Conservation (phyloP, 2,888 invertebrate species). For the Melinaea marsaeus region DNA sequence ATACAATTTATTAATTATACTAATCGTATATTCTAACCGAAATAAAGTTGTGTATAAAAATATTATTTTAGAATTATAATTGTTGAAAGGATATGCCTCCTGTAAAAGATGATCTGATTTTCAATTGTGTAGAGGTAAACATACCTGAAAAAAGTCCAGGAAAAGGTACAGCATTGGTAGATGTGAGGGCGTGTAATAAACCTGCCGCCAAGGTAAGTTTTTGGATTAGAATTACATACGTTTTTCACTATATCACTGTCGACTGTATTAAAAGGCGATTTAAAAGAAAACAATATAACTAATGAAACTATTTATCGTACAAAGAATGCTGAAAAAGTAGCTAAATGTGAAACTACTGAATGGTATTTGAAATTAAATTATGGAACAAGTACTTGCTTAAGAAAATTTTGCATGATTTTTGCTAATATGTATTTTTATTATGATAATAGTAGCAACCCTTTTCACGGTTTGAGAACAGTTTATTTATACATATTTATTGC, state of each 20-base stretch:
- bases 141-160: slow-evolving; percentile 70
- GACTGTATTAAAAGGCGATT: background rate
- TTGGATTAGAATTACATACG: background rate
- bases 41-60: background rate
- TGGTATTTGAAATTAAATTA: no score
- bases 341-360: no score
- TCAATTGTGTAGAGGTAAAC: slow-evolving; percentile 70
- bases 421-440: no score
- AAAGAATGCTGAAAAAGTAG: no score
- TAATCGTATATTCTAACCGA: background rate
- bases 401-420: no score
- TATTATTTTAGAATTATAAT: slow-evolving; percentile 16
- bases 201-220: slow-evolving; percentile 80
- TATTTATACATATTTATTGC: no score
- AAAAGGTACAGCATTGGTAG: slow-evolving; percentile 74
- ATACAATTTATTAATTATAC: background rate
- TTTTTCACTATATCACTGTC: slow-evolving; percentile 2
- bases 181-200: slow-evolving; percentile 83
- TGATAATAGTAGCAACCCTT: no score
- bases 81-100: slow-evolving; percentile 70
- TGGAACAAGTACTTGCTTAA: no score
- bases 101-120: slow-evolving; percentile 71
- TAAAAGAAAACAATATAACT: no score
- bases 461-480: no score
- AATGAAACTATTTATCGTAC: no score